Evolutionary conservation across 2,113 vertebrate genomes (phyloP), one percentile per base, ranked within the genome.

Genomic region (Prionailurus bengalensis): DNA sequence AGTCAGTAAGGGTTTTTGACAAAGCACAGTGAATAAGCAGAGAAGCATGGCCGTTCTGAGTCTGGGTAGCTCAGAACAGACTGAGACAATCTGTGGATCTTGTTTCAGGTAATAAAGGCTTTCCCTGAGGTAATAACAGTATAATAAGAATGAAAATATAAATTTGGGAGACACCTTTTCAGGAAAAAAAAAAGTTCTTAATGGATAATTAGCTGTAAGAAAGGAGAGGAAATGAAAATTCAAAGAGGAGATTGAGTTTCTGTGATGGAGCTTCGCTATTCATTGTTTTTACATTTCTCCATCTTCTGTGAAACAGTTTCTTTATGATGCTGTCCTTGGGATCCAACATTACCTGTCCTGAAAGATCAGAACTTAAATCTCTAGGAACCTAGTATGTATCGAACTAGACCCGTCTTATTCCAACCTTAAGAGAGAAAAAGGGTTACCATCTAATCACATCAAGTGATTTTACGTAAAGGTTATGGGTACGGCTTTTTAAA

Each of bases 191-290:
- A 78, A 5, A 90, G 39, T 53, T 92, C 13, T 83, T 93, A 70
- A 58, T 55, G 23, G 25, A 48, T 74, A 53, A 51, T 61, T 63
- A 15, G n/a, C 17, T 79, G 53, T 66, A 85, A 55, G n/a, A 91
- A 96, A 89, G n/a, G 27, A 92, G 58, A 4, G 1, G 7, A 63
- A 94, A 78, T 80, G 39, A 95, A 95, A 95, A 87, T 58, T 94
- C 39, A 92, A 86, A 71, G 29, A 66, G 73, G 29, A 94, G n/a
- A 76, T n/a, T 89, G n/a, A 68, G 42, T 27, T 88, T 97, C 82
- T 74, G 17, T 65, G 23, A 13, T 10, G 79, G 9, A 17, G 10
- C 7, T 61, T 82, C 78, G 81, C 91, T 74, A 42, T 74, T 74
- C 33, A 51, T 74, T 83, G 17, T 76, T 70, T 95, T 89, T 81